Conservation (phyloP, 2,888 invertebrate genomes). For the Lasioglossum lativentre region DNA sequence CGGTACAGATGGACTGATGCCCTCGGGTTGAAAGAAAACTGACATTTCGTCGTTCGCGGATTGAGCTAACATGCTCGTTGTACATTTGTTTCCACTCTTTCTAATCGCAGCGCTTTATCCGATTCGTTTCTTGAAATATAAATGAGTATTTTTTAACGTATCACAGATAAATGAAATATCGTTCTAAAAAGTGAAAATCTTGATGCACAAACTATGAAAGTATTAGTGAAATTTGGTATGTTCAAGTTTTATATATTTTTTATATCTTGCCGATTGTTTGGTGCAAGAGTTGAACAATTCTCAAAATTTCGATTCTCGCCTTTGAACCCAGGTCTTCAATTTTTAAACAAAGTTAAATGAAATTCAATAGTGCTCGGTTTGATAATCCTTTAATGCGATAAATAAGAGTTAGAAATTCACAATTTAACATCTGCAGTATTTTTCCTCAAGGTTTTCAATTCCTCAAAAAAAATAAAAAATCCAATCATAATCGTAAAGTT, state of each 20-base stretch:
- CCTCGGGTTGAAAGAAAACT: slow-evolving; percentile 5
- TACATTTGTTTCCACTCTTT: not conserved
- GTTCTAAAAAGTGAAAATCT: not conserved
- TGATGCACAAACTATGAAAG: not conserved
- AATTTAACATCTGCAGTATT: too few relatives aligned
- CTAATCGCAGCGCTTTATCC: not conserved
- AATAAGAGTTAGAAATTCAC: too few relatives aligned
- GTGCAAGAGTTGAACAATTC: too few relatives aligned
- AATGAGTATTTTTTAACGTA: not conserved
- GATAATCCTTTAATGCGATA: too few relatives aligned
- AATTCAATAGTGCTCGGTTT: too few relatives aligned
- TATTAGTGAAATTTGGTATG: not conserved
- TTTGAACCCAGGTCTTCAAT: not conserved
- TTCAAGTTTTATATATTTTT: not conserved
- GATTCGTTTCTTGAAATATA: not conserved
- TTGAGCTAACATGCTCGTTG: not conserved
- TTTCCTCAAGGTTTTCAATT: too few relatives aligned
- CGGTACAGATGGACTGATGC: not conserved
- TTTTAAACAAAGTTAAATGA: not conserved
- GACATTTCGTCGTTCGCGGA: not conserved
- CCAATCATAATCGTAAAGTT: too few relatives aligned
- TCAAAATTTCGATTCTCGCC: not conserved
- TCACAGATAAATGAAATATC: not conserved
- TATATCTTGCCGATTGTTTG: not conserved
- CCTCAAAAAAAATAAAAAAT: too few relatives aligned